A percentile compares a stretch with the other conserved stretches of the same genome.
These are phyloP conservation scores for Acanthococcus lagerstroemiae DNA, from an alignment of 2,888 invertebrate species.

Conservation along the genomic window DNA sequence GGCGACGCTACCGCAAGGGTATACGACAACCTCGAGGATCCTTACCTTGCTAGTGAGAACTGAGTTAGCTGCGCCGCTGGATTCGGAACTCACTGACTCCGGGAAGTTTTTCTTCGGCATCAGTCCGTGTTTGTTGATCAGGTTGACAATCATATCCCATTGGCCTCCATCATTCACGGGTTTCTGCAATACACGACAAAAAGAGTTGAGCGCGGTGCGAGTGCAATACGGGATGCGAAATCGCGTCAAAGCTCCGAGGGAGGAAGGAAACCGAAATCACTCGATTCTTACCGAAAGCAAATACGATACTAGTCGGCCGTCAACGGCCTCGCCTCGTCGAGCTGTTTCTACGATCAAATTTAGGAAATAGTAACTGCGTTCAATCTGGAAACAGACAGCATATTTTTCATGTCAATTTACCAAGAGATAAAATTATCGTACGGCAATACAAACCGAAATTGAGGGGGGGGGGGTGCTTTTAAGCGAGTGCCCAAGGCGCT, in stretches of 20 bases:
- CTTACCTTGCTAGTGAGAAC: constrained; percentile 71
- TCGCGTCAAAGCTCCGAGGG: too few species aligned
- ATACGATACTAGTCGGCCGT: constrained; percentile 69
- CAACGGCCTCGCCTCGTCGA: constrained; percentile 59
- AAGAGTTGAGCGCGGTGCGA: too few species aligned
- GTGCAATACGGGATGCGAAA: neutral
- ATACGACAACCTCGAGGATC: neutral
- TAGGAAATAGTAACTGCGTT: constrained; percentile 74
- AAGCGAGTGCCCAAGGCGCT: too few species aligned
- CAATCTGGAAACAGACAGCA: constrained; percentile 47
- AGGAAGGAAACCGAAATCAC: neutral
- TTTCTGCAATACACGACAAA: constrained; percentile 47
- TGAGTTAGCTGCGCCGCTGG: constrained; percentile 62
- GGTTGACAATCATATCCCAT: constrained; percentile 84
- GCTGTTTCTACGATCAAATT: constrained; percentile 71
- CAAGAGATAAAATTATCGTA: too few species aligned
- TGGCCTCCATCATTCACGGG: constrained; percentile 81
- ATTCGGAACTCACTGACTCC: constrained; percentile 67
- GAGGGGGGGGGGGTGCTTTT: too few species aligned
- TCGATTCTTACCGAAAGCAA: constrained; percentile 50
- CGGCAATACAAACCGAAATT: too few species aligned
- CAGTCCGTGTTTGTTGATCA: constrained; percentile 76
- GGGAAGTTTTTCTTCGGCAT: constrained; percentile 83
- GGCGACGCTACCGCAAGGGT: neutral
- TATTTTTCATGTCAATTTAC: neutral